Conservation (phyloP, 2,113 vertebrate species). For the Galbula dea region DNA sequence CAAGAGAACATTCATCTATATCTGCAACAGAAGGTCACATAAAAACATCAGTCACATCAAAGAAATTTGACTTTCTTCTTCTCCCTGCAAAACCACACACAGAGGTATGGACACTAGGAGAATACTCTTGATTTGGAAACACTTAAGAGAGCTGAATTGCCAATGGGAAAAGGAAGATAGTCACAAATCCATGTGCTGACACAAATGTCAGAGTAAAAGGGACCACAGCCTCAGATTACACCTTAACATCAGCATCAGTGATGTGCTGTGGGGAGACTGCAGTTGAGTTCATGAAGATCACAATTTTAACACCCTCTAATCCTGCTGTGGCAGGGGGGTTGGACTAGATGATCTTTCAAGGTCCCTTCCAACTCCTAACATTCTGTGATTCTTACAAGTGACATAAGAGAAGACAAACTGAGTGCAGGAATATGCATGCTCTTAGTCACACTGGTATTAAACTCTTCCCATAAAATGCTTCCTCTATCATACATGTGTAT, state of each 20-base stretch:
- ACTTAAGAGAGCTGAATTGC: background rate
- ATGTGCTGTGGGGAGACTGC: background rate
- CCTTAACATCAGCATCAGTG: background rate
- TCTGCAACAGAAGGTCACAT: constrained; percentile 75
- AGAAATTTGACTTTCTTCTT: background rate
- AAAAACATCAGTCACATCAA: background rate
- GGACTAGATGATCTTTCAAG: too few species aligned
- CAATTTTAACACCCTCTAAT: too few species aligned
- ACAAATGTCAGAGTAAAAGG: background rate
- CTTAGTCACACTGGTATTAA: background rate
- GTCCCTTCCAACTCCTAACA: too few species aligned
- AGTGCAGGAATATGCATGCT: background rate
- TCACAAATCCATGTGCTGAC: background rate
- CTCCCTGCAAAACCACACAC: background rate
- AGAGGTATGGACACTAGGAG: background rate
- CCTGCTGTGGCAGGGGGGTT: too few species aligned
- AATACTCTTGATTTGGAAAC: background rate
- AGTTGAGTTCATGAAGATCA: background rate
- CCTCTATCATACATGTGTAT: background rate
- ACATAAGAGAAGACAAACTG: background rate
- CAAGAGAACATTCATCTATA: constrained; percentile 87
- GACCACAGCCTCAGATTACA: background rate
- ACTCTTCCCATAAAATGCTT: background rate
- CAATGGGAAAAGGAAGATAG: background rate
- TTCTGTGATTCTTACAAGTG: background rate